phyloP scores from a whole-genome alignment of 2,113 vertebrate genomes.

The Abramis brama region DNA sequence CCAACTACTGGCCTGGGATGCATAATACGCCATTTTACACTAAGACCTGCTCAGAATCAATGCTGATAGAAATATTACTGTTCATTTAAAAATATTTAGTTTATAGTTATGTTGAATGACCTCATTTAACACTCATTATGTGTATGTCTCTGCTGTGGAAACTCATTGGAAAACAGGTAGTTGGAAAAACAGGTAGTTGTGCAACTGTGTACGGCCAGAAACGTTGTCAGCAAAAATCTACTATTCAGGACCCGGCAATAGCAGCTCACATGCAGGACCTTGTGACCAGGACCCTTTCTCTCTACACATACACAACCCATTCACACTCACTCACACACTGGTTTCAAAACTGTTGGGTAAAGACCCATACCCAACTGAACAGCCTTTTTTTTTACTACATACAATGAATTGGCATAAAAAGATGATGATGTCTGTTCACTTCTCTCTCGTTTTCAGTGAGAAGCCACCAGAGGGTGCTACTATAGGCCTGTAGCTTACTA shows the following conservation, averaged over 20 bases:
- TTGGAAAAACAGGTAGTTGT: conserved; percentile 40
- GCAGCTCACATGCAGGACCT: conserved; percentile 49
- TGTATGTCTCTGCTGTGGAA: conserved; percentile 7
- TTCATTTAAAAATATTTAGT: background rate
- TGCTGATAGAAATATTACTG: background rate
- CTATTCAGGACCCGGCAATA: conserved; percentile 43
- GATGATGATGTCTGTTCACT: background rate
- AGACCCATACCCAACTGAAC: background rate
- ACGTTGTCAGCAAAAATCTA: conserved; percentile 51
- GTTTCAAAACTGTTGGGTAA: background rate
- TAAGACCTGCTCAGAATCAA: background rate
- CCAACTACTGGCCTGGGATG: no score
- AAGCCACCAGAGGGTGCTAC: conserved; percentile 42
- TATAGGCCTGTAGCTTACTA: no score
- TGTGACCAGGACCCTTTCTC: conserved; percentile 43
- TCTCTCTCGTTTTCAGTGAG: background rate
- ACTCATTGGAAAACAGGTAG: conserved; percentile 43
- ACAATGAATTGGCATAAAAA: background rate
- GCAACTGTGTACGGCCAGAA: background rate
- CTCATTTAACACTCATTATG: background rate
- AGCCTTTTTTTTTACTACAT: background rate
- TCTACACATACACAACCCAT: background rate
- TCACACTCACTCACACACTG: background rate
- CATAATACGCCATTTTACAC: background rate
- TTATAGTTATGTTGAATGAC: background rate